These are phyloP conservation scores for Brachionus sp. DNA, from an alignment of 1,140 invertebrate genomes.

Conservation along the genomic window DNA sequence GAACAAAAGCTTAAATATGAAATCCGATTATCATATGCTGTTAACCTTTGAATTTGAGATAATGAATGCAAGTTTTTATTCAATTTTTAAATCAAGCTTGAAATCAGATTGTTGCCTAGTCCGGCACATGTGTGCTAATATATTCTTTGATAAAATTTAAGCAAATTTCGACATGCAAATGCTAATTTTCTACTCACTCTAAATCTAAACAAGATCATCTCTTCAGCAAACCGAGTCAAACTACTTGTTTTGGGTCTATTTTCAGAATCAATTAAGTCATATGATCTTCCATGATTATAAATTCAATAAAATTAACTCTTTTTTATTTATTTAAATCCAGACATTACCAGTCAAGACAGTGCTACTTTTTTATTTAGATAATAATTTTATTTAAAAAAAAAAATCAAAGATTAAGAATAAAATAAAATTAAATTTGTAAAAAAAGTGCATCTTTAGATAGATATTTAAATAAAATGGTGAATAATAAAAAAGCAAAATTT, in stretches of 20 bases:
- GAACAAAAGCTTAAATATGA: neutral
- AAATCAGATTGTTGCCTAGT: neutral
- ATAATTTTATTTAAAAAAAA: too few species aligned
- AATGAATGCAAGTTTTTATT: constrained; percentile 2
- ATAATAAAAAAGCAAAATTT: too few species aligned
- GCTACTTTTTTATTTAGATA: too few species aligned
- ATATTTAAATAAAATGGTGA: too few species aligned
- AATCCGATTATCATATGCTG: neutral
- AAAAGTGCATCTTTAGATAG: too few species aligned
- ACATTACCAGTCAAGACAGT: too few species aligned
- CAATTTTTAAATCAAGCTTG: neutral
- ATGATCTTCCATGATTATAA: neutral
- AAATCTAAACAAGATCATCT: neutral
- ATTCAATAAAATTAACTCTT: neutral
- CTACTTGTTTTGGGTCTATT: neutral
- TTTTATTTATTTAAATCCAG: too few species aligned
- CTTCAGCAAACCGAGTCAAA: neutral
- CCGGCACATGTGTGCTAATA: constrained; percentile 3
- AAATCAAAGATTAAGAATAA: too few species aligned
- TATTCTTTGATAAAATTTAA: neutral
- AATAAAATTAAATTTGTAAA: too few species aligned
- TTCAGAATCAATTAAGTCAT: neutral
- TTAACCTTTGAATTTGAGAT: neutral
- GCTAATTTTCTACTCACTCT: neutral
- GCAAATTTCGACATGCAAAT: neutral